phyloP scores from a whole-genome alignment of 2,797 vertebrate species.

The Danionella dracula region DNA sequence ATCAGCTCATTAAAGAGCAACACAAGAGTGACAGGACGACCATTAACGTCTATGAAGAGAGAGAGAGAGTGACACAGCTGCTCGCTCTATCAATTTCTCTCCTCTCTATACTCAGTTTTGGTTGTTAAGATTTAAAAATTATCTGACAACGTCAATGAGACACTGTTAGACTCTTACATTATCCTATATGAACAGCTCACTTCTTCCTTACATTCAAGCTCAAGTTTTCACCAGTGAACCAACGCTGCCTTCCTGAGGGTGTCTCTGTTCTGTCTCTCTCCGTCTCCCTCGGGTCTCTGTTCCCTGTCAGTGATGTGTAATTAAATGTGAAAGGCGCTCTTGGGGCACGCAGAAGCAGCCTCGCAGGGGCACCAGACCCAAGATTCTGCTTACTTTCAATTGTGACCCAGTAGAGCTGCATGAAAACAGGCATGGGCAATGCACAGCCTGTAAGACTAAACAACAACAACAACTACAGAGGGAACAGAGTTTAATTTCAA shows the following conservation, averaged over 20 bases:
- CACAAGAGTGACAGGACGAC: background rate
- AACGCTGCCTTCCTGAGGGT: background rate
- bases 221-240: too few species aligned
- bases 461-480: too few species aligned
- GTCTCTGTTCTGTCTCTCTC: background rate
- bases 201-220: too few species aligned
- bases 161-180: too few species aligned
- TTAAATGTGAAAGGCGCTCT: conserved; percentile 48
- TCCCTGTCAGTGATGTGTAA: conserved; percentile 50
- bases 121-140: too few species aligned
- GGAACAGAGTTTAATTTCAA: too few species aligned
- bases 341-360: conserved; percentile 30
- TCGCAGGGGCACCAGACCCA: conserved; percentile 5
- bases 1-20: background rate
- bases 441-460: too few species aligned
- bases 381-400: conserved; percentile 4
- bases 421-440: background rate
- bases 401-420: conserved; percentile 3
- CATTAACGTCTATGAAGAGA: conserved; percentile 10
- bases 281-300: conserved; percentile 51
- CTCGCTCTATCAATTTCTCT: conserved; percentile 21
- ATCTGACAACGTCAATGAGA: too few species aligned
- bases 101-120: background rate
- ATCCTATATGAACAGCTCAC: too few species aligned
- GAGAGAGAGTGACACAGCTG: conserved; percentile 1